Base-by-base conservation (phyloP, 2,888 invertebrate genomes). In the Callosobruchus maculatus region DNA sequence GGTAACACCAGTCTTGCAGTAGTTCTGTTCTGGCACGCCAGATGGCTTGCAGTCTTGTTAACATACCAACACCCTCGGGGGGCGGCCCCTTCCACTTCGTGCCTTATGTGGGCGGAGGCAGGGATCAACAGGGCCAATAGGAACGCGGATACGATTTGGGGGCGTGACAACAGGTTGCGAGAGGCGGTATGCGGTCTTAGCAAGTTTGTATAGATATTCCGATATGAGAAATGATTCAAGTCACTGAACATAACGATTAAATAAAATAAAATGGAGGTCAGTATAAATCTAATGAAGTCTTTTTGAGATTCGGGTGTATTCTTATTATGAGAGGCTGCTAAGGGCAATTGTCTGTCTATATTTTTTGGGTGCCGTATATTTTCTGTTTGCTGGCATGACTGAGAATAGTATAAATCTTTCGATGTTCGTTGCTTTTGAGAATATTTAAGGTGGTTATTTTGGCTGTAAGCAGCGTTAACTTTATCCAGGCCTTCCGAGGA, bases 1-100 rank as follows among this genome's bases (percentile, higher is more conserved):
- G 85, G 82, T 71, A 87, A 66, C 13, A n/a, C 71, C 5, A 82
- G 72, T 21, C 77, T 77, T 18, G 76, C 73, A 4, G 76, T 76
- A 7, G 74, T 74, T 69, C 81, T 74, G 76, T 82, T 76, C 31
- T 73, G 76, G 74, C 83, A 83, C 77, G 75, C 76, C 67, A 83
- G 69, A 13, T 49, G 49, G 9, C 73, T 68, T 49, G 73, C 68
- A 49, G 75, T 76, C 71, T 73, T 74, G 73, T 80, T 79, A 71
- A 77, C 73, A 67, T 74, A 74, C 21, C 30, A 71, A 77, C 83
- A 82, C 69, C 80, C 79, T 31, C 74, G 71, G 26, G 81, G 75
- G 18, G 49, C 49, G 3, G 49, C 49, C 49, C 49, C 49, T 49
- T 18, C 49, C 49, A 49, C 13, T 18, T 49, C 49, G 49, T 49